Base-by-base conservation (phyloP, 2,113 vertebrate genomes). In the Poeciliopsis retropinna region DNA sequence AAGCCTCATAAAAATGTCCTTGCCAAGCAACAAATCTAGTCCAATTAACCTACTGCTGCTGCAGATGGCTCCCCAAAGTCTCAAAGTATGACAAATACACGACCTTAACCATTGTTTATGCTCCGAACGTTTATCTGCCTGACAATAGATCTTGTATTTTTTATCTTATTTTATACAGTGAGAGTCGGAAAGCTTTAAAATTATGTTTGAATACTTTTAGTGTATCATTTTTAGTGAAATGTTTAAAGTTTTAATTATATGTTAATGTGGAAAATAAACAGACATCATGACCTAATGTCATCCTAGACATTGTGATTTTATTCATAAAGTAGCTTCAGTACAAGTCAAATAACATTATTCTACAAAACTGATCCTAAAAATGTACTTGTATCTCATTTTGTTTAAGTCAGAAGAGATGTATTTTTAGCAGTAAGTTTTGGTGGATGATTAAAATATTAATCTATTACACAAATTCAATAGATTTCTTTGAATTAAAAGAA, bases 371-470 rank as follows among this genome's bases (percentile, higher is more conserved):
- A 73, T 12, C 17, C 22, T 47, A 54, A 14, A 54, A 78, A 70
- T 34, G 5, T 30, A 78, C 47, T 57, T 32, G 39, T 65, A 63
- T 64, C 4, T 64, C 17, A 57, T 6, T 47, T 60, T 2, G 57
- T 82, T 62, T 77, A 30, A 63, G 8, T 44, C 25, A 72, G 54
- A 62, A 67, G 64, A 70, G 32, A 22, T 78, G 27, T 32, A 29
- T 57, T 39, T 60, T 66, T 47, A 4, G 32, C 41, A 15, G 70
- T 31, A 70, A 41, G 60, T 57, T 17, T 13, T 28, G 4, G 27
- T 39, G 51, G 44, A 67, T 54, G 70, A 47, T 47, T 19, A 47
- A 4, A 47, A 47, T 15, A 47, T 47, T 47, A 19, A 47, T 47
- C 44, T 5, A 47, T 5, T 47, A 17, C 44, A 47, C 13, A 47